Evolutionary conservation across 2,888 invertebrate species (phyloP), one percentile per base, ranked within the genome.

Genomic region (Zygogramma bicolorata): DNA sequence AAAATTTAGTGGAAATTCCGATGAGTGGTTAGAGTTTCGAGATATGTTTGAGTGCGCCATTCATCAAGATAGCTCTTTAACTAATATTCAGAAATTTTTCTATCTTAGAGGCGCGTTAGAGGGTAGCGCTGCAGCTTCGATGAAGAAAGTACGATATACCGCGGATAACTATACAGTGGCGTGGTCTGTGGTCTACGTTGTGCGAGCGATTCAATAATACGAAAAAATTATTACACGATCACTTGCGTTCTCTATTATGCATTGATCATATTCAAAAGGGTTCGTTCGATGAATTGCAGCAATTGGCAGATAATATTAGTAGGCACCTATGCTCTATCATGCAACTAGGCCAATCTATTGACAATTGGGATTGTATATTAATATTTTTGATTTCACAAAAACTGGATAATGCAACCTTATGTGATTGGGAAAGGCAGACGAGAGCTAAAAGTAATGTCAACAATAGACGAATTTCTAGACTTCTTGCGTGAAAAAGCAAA

Each of bases 91-190:
- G 58, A 75, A 71, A 34, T 69, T 74, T 40, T 65, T 69, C 22
- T 76, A 74, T 61, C 58, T 74, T 49, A 31, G 74, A 34, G 67
- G 65, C 29, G 73, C 71, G n/a, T 65, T 74, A 38, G 66, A 66
- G 40, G 69, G 68, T 25, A 62, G 15, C 3, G 74, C 73, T 13
- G 57, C 69, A 13, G 53, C 76, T 34, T 22, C 69, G 20, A 74
- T 76, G 1, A 46, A 70, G 53, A 58, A 71, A 0, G 18, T 75
- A 13, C 0, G 27, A 68, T 70, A 61, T 20, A 62, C 61, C 58
- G 60, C 61, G 18, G 49, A 13, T 18, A 74, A 66, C 27, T 75
- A 75, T 53, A 10, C 10, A 38, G 49, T 68, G 8, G 70, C 73
- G 1, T 73, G 67, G 67, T 18, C 57, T 27, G 1, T 73, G 67